Conservation (phyloP, 2,797 vertebrate genomes). For the Scleropages formosus region DNA sequence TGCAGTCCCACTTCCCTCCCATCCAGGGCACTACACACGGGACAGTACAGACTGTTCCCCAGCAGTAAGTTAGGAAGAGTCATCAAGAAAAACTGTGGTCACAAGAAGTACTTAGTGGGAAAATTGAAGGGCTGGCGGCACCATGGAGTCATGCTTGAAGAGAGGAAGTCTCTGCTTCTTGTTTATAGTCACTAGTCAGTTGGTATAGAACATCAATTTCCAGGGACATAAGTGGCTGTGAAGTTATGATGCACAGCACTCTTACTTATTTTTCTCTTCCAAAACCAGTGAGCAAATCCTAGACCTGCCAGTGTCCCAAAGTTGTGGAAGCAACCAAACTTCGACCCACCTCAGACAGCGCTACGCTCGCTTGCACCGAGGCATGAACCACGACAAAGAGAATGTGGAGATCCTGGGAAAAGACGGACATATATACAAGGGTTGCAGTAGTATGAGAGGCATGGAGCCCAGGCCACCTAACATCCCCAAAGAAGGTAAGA, state of each 20-base stretch:
- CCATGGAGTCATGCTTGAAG: too few relatives aligned
- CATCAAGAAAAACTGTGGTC: too few relatives aligned
- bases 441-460: constrained; percentile 52
- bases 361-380: constrained; percentile 53
- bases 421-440: constrained; percentile 75
- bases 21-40: neutral
- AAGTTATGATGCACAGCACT: too few relatives aligned
- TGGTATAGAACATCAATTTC: too few relatives aligned
- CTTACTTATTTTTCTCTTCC: too few relatives aligned
- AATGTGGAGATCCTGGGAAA: constrained; percentile 68
- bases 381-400: constrained; percentile 45
- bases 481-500: constrained; percentile 63
- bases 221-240: too few relatives aligned
- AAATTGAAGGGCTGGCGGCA: too few relatives aligned
- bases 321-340: constrained; percentile 75
- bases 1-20: neutral
- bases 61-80: too few relatives aligned
- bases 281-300: constrained; percentile 47
- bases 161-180: too few relatives aligned
- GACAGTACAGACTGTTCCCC: too few relatives aligned
- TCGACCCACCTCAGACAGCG: constrained; percentile 60
- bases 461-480: constrained; percentile 57
- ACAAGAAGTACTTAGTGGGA: too few relatives aligned
- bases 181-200: too few relatives aligned
- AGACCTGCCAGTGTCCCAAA: constrained; percentile 47